Evolutionary conservation across 2,113 vertebrate species (phyloP).

Genomic region (Cololabis saira): DNA sequence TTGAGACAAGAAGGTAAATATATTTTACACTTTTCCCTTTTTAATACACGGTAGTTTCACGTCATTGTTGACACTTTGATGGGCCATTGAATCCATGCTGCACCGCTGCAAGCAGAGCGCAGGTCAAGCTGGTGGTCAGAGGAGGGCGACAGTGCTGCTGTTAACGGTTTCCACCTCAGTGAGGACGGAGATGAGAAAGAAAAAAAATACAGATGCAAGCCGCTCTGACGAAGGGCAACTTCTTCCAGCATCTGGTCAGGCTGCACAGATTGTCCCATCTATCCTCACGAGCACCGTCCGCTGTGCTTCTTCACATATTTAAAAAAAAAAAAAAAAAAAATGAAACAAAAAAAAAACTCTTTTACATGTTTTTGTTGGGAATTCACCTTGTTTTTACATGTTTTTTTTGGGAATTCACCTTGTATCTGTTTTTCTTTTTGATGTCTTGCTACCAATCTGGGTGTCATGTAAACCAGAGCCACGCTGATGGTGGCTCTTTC

Average conservation of each 20-base stretch:
- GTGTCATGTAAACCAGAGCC: slow-evolving; percentile 30
- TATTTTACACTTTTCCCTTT: no score
- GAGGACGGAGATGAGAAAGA: no score
- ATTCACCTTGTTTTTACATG: slow-evolving; percentile 37
- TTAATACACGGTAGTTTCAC: no score
- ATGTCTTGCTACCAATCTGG: slow-evolving; percentile 39
- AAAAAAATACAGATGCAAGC: slow-evolving; percentile 32
- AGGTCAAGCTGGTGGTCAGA: slow-evolving; percentile 17
- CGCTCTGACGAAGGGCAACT: slow-evolving; percentile 35
- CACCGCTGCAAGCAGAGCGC: slow-evolving; percentile 29
- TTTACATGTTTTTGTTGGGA: slow-evolving; percentile 51
- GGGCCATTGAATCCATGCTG: not conserved
- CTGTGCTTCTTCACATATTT: slow-evolving; percentile 49
- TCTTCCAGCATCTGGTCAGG: slow-evolving; percentile 41
- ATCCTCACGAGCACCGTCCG: slow-evolving; percentile 46
- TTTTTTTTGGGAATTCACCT: slow-evolving; percentile 28
- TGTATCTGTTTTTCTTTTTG: slow-evolving; percentile 32
- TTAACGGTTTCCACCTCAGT: not conserved
- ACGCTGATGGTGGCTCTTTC: not conserved
- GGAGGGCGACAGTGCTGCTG: slow-evolving; percentile 33
- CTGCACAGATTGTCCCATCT: slow-evolving; percentile 54
- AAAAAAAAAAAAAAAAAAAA: slow-evolving; percentile 3
- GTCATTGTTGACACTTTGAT: no score
- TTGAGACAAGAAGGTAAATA: no score
- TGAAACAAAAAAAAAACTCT: slow-evolving; percentile 11